Conservation (phyloP, 2,113 vertebrate genomes). For the Mionectes macconnelli region DNA sequence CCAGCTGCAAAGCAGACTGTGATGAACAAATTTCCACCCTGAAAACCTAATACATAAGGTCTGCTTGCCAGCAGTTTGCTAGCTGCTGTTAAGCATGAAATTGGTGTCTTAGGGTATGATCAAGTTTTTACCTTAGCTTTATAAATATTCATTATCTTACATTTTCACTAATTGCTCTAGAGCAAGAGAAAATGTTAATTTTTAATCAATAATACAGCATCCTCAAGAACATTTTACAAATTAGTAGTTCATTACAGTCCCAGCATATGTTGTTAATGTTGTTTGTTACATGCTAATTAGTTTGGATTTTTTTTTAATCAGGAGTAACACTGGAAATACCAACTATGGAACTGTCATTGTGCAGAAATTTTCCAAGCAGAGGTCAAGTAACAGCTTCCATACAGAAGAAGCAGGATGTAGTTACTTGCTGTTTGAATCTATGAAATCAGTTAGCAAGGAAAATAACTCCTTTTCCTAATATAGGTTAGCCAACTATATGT, state of each 20-base stretch:
- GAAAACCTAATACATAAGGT: background rate
- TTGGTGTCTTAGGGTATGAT: background rate
- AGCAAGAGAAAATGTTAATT: constrained; percentile 49
- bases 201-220: constrained; percentile 65
- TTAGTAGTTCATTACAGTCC: constrained; percentile 29
- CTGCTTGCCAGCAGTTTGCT: background rate
- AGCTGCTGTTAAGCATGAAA: background rate
- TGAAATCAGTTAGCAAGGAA: constrained; percentile 14
- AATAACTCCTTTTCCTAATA: background rate
- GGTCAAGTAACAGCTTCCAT: background rate
- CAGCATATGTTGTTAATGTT: background rate
- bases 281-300: constrained; percentile 52
- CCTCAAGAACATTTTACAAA: constrained; percentile 55
- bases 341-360: background rate
- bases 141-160: constrained; percentile 66
- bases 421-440: background rate
- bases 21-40: background rate
- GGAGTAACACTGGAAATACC: background rate
- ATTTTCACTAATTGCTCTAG: constrained; percentile 43
- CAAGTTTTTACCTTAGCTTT: constrained; percentile 31
- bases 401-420: background rate
- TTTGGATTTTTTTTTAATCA: constrained; percentile 13
- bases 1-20: background rate
- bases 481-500: background rate
- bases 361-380: background rate